These are phyloP conservation scores for Chrysaora quinquecirrha DNA, from an alignment of 30 jellyfish, hydroid and myxozoan species.

Conservation along the genomic window DNA sequence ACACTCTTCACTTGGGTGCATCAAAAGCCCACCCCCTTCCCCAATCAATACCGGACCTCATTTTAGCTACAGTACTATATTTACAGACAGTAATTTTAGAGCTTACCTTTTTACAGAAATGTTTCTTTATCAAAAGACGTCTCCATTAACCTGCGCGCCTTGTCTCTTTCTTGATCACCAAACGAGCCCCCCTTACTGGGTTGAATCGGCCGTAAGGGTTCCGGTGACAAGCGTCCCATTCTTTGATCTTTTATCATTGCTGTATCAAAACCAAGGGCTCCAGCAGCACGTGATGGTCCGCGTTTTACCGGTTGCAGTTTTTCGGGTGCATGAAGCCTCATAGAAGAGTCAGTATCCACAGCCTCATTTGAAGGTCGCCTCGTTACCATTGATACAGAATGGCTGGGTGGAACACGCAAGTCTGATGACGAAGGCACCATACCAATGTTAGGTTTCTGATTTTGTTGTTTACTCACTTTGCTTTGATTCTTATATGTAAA, in stretches of 20 bases:
- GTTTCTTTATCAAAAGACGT: constrained; percentile 47
- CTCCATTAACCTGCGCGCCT: constrained; percentile 26
- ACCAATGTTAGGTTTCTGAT: background rate
- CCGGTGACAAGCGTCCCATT: constrained; percentile 55
- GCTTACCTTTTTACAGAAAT: constrained; percentile 34
- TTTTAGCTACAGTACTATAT: no score
- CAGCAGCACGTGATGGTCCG: constrained; percentile 66
- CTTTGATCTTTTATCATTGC: constrained; percentile 38
- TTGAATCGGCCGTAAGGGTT: constrained; percentile 66
- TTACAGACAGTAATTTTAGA: no score
- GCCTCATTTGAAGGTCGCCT: constrained; percentile 8
- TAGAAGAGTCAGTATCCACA: constrained; percentile 24
- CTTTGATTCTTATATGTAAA: constrained; percentile 23
- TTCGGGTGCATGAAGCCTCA: constrained; percentile 57
- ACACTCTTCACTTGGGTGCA: no score
- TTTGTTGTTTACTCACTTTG: constrained; percentile 25
- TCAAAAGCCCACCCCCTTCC: no score
- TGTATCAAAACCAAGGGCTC: constrained; percentile 41
- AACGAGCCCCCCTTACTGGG: constrained; percentile 19
- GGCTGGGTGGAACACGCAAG: constrained; percentile 42
- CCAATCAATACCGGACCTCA: no score
- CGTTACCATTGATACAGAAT: constrained; percentile 32
- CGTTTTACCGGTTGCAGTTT: constrained; percentile 69
- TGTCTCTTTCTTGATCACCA: constrained; percentile 33
- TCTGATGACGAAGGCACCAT: constrained; percentile 24